phyloP scores from a whole-genome alignment of 2,797 vertebrate genomes.

The Gymnothorax javanicus region DNA sequence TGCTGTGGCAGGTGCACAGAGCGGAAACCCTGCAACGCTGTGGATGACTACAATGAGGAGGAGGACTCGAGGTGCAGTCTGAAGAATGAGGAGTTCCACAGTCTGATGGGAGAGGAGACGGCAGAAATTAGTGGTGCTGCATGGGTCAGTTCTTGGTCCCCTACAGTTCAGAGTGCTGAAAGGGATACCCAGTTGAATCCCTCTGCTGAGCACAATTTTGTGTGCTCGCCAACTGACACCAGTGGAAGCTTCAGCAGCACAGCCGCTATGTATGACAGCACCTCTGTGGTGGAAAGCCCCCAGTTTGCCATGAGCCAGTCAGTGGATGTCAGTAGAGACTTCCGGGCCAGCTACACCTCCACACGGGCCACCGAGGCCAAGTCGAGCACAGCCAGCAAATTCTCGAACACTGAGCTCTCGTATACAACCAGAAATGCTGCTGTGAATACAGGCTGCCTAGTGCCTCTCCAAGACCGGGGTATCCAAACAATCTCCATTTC shows the following conservation, averaged over 20 bases:
- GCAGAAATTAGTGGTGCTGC: not conserved
- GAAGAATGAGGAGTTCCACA: slow-evolving; percentile 23
- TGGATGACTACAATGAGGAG: slow-evolving; percentile 19
- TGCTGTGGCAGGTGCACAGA: not conserved
- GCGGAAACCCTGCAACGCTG: slow-evolving; percentile 2
- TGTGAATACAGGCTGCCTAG: slow-evolving; percentile 27
- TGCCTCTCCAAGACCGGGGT: slow-evolving; percentile 22
- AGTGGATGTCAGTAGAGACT: slow-evolving; percentile 41
- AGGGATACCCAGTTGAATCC: not conserved
- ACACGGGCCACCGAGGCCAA: slow-evolving; percentile 30
- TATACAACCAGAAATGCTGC: slow-evolving; percentile 38
- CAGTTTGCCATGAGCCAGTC: slow-evolving; percentile 30
- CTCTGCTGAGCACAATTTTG: not conserved
- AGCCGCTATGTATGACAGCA: not conserved
- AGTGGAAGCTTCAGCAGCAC: not conserved
- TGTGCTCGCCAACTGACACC: not conserved
- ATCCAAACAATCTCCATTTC: slow-evolving; percentile 52
- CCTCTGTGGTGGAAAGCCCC: not conserved
- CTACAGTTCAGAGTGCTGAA: not conserved
- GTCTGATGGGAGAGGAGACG: slow-evolving; percentile 45
- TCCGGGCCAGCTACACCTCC: slow-evolving; percentile 29
- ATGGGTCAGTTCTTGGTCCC: not conserved
- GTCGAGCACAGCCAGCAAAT: not conserved
- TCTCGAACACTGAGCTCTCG: not conserved
- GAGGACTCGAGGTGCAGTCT: slow-evolving; percentile 25